A percentile compares a stretch with the other conserved stretches of the same genome.
phyloP scores from a whole-genome alignment of 2,888 invertebrate species.

The Pediacus dermestoides region DNA sequence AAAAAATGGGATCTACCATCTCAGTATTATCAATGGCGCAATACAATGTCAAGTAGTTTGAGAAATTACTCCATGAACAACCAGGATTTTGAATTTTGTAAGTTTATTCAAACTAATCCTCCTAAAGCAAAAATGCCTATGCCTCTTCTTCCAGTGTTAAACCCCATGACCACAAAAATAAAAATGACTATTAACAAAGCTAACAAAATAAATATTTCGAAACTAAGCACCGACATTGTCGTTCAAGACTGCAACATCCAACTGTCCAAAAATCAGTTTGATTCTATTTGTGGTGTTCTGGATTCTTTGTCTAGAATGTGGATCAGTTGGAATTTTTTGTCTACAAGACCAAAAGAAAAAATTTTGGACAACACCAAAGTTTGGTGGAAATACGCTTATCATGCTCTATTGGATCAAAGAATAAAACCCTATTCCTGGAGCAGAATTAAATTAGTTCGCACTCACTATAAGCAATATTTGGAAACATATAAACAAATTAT shows the following conservation, averaged over 20 bases:
- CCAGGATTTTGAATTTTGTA: constrained; percentile 77
- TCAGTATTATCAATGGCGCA: constrained; percentile 70
- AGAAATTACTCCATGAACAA: constrained; percentile 74
- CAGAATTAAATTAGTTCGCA: constrained; percentile 63
- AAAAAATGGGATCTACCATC: constrained; percentile 55
- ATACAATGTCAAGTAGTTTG: constrained; percentile 69
- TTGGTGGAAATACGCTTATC: constrained; percentile 77
- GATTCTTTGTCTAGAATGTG: constrained; percentile 63
- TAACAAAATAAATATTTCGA: constrained; percentile 55
- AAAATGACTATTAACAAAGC: constrained; percentile 66
- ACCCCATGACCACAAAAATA: constrained; percentile 74
- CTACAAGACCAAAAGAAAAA: constrained; percentile 39
- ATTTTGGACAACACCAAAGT: constrained; percentile 57
- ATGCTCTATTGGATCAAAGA: constrained; percentile 66
- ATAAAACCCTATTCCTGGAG: constrained; percentile 73
- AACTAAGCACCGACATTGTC: constrained; percentile 66
- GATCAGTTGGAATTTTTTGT: constrained; percentile 58
- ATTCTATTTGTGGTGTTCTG: constrained; percentile 57
- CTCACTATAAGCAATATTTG: constrained; percentile 67
- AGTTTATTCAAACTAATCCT: constrained; percentile 39
- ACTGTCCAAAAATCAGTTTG: constrained; percentile 68
- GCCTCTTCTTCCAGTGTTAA: constrained; percentile 59
- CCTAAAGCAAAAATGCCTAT: background rate
- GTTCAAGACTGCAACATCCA: constrained; percentile 73
- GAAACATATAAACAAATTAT: constrained; percentile 68